Base-by-base conservation (phyloP, 2,113 vertebrate species). In the Macrotus californicus region DNA sequence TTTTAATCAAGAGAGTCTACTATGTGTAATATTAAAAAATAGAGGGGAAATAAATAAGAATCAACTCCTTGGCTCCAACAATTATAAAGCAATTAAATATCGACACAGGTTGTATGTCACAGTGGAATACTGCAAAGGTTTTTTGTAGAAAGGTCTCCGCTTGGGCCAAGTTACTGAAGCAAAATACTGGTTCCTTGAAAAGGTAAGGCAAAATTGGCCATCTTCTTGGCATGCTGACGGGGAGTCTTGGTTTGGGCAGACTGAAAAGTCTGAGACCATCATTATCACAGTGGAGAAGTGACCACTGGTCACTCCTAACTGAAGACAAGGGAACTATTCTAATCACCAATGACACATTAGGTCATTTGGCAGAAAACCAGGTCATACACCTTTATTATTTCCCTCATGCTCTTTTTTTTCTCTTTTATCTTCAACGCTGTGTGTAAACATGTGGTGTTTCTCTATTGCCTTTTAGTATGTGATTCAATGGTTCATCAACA, bases 251-350 rank as follows among this genome's bases (percentile, higher is more conserved):
- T 36, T 12, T 4, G 86, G 48, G 19, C 64, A 52, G 29, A 34
- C 8, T 0, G 2, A n/a, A 41, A 77, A 21, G 4, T 76, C 16
- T 31, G 36, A 87, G 69, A 56, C 31, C 10, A 15, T 1, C 10
- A 15, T 1, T 14, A 13, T 41, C 73, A n/a, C 7, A 6, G 26
- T 5, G 21, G 89, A 50, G 7, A 77, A 5, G 18, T n/a, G 15
- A 46, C 16, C 0, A 0, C 7, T 6, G 24, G 6, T 8, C 59
- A 26, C 5, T 36, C 5, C 72, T 54, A 52, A 46, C 0, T 21
- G 67, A 90, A n/a, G 81, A 41, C 72, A 46, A 54, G 48, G 54
- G 43, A 43, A 39, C 29, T 5, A 12, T 21, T 76, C 61, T 43
- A n/a, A 39, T 31, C 0, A 2, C 21, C 36, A 76, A 36, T 16